Percentiles rank a stretch among this genome's conserved stretches.
These are phyloP conservation scores for Melipona beecheii DNA, from an alignment of 2,888 invertebrate species.

Conservation along the genomic window DNA sequence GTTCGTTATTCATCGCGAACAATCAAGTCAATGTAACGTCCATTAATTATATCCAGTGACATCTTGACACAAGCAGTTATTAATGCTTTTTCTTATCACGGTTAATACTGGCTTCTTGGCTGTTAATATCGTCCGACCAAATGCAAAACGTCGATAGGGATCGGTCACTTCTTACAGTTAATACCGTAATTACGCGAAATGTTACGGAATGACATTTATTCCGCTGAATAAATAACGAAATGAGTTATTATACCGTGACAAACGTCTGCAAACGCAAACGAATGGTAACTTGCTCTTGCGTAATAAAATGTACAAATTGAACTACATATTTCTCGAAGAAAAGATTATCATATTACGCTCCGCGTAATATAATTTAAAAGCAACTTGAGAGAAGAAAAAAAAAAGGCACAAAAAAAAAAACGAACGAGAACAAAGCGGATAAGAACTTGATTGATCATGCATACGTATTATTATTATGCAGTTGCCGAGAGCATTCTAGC, in stretches of 20 bases:
- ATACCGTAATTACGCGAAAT: constrained; percentile 33
- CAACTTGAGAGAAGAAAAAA: no score
- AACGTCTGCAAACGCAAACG: no score
- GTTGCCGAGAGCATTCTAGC: neutral
- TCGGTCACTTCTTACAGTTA: constrained; percentile 51
- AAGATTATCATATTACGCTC: no score
- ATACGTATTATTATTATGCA: neutral
- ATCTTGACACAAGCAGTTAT: constrained; percentile 65
- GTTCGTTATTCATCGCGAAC: constrained; percentile 60
- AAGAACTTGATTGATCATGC: neutral
- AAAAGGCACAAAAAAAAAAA: neutral
- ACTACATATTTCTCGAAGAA: no score
- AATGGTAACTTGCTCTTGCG: no score
- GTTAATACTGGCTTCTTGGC: constrained; percentile 61
- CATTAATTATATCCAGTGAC: constrained; percentile 68
- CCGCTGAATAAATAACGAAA: constrained; percentile 28
- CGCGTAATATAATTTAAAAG: no score
- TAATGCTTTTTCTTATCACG: constrained; percentile 65
- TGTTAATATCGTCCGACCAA: constrained; percentile 63
- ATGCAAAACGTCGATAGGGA: constrained; percentile 48
- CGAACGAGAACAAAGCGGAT: neutral
- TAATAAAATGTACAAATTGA: no score
- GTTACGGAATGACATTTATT: constrained; percentile 17
- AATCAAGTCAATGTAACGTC: constrained; percentile 46
- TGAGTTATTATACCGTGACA: constrained; percentile 15